A percentile compares a stretch with the other conserved stretches of the same genome.
Conservation (phyloP, 2,797 vertebrate species). For the Anableps anableps region DNA sequence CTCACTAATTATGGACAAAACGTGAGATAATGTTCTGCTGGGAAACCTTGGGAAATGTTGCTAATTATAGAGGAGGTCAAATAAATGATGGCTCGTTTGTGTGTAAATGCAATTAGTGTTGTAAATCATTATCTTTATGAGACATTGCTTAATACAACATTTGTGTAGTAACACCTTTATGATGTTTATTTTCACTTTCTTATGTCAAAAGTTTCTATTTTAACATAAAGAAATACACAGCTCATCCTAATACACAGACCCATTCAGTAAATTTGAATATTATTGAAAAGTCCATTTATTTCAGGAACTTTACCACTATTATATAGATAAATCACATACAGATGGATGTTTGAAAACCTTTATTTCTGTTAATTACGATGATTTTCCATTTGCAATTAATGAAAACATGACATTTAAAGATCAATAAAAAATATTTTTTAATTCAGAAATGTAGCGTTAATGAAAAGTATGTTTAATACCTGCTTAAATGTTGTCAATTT, state of each 20-base stretch:
- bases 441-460: not conserved
- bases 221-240: not conserved
- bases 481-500: not conserved
- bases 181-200: not conserved
- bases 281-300: no score
- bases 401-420: no score
- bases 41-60: no score
- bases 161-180: not conserved
- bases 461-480: not conserved
- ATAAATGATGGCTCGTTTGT: not conserved
- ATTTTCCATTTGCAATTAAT: no score
- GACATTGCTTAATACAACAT: not conserved
- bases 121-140: not conserved
- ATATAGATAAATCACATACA: no score
- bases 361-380: no score
- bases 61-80: not conserved
- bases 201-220: not conserved
- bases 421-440: no score
- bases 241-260: not conserved
- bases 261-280: no score
- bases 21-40: not conserved
- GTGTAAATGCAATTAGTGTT: not conserved
- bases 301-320: no score
- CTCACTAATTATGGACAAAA: not conserved
- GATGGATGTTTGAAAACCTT: no score